Conservation (phyloP, 2,888 invertebrate species). For the Syritta pipiens region DNA sequence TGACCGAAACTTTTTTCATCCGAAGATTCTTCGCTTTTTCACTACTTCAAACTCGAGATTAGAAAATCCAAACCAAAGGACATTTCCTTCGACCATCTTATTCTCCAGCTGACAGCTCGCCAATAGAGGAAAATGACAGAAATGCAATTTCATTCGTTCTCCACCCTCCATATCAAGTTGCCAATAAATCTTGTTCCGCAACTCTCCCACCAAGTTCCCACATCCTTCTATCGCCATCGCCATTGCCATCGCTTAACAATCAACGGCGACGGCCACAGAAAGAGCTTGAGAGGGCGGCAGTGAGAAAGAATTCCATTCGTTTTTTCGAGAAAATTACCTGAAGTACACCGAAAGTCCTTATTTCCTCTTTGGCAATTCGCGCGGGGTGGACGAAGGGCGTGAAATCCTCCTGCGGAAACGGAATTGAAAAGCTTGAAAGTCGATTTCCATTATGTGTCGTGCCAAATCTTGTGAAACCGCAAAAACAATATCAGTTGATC, state of each 20-base stretch:
- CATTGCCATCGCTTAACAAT: constrained; percentile 27
- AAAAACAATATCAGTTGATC: constrained; percentile 33
- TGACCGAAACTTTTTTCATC: not conserved
- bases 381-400: constrained; percentile 6
- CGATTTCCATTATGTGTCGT: constrained; percentile 34
- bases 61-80: constrained; percentile 3
- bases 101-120: constrained; percentile 12
- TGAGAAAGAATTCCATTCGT: not conserved
- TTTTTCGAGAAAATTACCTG: constrained; percentile 32
- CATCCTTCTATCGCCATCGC: constrained; percentile 16
- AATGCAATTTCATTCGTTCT: constrained; percentile 40
- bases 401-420: constrained; percentile 26
- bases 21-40: no score
- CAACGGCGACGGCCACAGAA: constrained; percentile 12
- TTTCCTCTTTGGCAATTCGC: constrained; percentile 48
- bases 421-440: constrained; percentile 51
- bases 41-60: no score
- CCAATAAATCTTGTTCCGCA: constrained; percentile 46
- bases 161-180: constrained; percentile 40
- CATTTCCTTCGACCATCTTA: constrained; percentile 21
- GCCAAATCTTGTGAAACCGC: constrained; percentile 38
- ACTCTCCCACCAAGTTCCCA: constrained; percentile 18
- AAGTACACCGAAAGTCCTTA: constrained; percentile 41
- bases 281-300: not conserved
- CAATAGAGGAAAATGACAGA: constrained; percentile 4